Base-by-base conservation (phyloP, 1,140 invertebrate species). In the Branchinecta lindahli region DNA sequence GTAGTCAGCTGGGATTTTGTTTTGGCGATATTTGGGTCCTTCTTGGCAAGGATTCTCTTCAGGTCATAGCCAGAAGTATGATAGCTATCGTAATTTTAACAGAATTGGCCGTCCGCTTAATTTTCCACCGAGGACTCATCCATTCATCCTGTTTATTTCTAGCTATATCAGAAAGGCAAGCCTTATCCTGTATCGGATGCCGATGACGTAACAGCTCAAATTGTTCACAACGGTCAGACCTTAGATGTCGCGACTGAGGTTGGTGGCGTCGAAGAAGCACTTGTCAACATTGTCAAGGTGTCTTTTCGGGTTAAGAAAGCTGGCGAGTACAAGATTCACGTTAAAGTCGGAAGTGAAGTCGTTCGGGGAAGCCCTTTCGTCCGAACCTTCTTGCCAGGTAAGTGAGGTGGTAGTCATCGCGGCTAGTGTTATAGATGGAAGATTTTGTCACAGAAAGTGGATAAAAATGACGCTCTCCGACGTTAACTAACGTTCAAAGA, bases 141-240 rank as follows among this genome's bases (percentile, higher is more conserved):
- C 82, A 91, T 83, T 94, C 94, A 81, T 94, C 86, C 81, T 91
- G 33, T 33, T 33, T 33, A 33, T 33, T 33, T 33, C 33, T 33
- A 33, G 33, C 33, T 33, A 33, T 33, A 94, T 80, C 87, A 91
- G 75, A 94, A 94, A 77, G 90, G 91, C 33, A 88, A 92, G 76
- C 89, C 91, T 70, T 95, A 94, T 82, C 91, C 91, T 73, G 88
- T 94, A 73, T 93, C 90, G 79, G 89, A 93, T 81, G 89, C 88
- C 69, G 92, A 94, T 81, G 88, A 90, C 78, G 83, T 95, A 68
- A 84, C 87, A 73, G 88, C 94, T 44, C 88, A 91, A 79, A 89
- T 95, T 72, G 87, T 85, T 46, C 89, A 92, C 75, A 89, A 89
- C 46, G 85, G 86, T 15, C 84, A 88, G 73, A 89, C 91, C 80